These are phyloP conservation scores for Lamproptera curius DNA, from an alignment of 2,888 invertebrate genomes.

Conservation along the genomic window DNA sequence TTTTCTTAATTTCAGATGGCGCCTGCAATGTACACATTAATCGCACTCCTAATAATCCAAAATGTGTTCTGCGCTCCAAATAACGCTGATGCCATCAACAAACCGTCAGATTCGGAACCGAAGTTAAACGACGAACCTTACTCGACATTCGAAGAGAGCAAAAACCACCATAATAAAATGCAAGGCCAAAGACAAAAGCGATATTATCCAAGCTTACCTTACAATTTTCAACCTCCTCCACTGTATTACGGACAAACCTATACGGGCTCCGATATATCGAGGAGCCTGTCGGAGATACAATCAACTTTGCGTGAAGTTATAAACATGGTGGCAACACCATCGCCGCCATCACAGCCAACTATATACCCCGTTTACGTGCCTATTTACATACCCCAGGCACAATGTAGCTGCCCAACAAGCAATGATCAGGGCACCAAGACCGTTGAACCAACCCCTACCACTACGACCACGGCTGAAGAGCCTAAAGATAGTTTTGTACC, in stretches of 20 bases:
- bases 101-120: conserved; percentile 29
- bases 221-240: conserved; percentile 15
- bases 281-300: conserved; percentile 5
- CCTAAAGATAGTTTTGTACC: conserved; percentile 30
- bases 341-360: conserved; percentile 28
- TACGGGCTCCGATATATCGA: conserved; percentile 17
- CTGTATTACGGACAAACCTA: conserved; percentile 1
- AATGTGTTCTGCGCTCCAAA: conserved; percentile 46
- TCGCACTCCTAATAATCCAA: conserved; percentile 43
- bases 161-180: conserved; percentile 25
- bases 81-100: conserved; percentile 30
- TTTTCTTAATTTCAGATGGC: conserved; percentile 55
- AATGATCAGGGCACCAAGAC: conserved; percentile 5
- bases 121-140: conserved; percentile 33
- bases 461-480: conserved; percentile 2
- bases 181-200: conserved; percentile 35
- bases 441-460: neutral
- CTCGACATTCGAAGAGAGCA: conserved; percentile 26
- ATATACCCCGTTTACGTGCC: conserved; percentile 46
- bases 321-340: conserved; percentile 28
- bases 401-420: conserved; percentile 39
- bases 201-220: conserved; percentile 33
- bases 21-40: conserved; percentile 31
- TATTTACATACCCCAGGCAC: conserved; percentile 26
- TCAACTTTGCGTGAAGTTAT: conserved; percentile 15